Base-by-base conservation (phyloP, 2,797 vertebrate genomes). In the Oreortyx pictus region DNA sequence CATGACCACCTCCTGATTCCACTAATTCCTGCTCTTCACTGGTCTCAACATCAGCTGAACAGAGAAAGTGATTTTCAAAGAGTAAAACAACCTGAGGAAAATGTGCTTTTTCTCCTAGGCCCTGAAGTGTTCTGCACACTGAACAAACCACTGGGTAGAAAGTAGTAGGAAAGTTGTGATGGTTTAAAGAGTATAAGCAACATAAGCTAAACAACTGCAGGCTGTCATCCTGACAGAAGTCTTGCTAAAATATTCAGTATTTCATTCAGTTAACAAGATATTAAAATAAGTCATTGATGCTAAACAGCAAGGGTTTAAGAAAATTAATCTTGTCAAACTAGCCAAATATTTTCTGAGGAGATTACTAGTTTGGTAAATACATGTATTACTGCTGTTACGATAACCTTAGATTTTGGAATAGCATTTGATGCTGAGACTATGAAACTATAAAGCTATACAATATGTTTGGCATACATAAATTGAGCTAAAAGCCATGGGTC, bases 31-130 rank as follows among this genome's bases (percentile, higher is more conserved):
- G 29, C 15, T 82, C 67, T 70, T 82, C 71, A 43, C 27, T 50
- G 25, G 44, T 86, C 47, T 88, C 67, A 92, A 82, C 62, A 79
- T 62, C n/a, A 87, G 64, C 14, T 82, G 75, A 86, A 79, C 19
- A n/a, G 56, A 79, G 56, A 78, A 88, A 47, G 47, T 70, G 23
- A 52, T 68, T 88, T 90, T 85, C 85, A 87, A 24, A 39, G 64
- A 33, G 33, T 25, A 74, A 87, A 93, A 67, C 24, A 73, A 72
- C n/a, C 64, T 5, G 7, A 49, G 18, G 23, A 84, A 90, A 60
- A 81, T 18, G 33, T 54, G 29, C 17, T 73, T 79, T 88, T 82
- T 56, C 24, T 77, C 37, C 56, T 76, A 82, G 87, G 72, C 52
- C 47, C 47, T 11, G 3, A 88, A 79, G 60, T 41, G 33, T 66